Evolutionary conservation across 1,140 invertebrate species (phyloP), one percentile per base, ranked within the genome.

Genomic region (Kradibia gibbosae): DNA sequence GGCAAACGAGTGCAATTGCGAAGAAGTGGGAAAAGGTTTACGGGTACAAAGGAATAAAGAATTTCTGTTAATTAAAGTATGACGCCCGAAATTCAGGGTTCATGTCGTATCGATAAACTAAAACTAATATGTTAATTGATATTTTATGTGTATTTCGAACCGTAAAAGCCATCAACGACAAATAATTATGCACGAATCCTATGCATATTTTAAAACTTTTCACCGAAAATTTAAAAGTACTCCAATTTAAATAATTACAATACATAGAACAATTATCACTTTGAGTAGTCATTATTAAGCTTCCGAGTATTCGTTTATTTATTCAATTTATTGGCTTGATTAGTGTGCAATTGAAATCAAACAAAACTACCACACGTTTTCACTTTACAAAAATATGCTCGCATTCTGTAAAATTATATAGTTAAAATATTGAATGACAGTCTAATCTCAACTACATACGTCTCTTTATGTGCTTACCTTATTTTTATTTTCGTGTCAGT

Each of bases 331-430:
- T 72, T 39, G 17, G 42, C 71, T 45, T 17, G 13, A 65, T 39
- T 42, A 13, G 48, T 45, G 45, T 25, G 8, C 70, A 20, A 28
- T 65, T 80, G 17, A 50, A 62, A 22, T 39, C 34, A 77, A 81
- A 39, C 62, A 81, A 72, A 77, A 81, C 72, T 75, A 71, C 62
- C 25, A 25, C 57, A 65, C 8, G 25, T 71, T 73, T 48, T 62
- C 48, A 10, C 20, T 8, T 81, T 81, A 81, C 36, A 81, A 81
- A 81, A 81, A 81, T 81, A 81, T 81, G 34, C 55, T 76, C 53
- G 34, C 11, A 36, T 50, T 77, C 20, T 55, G 50, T 57, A 81
- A 45, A 11, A 45, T 81, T 42, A 25, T 74, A 71, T 28, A 25
- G 45, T 45, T 45, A 71, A 67, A 70, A 76, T 57, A 81, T 45